Base-by-base conservation (phyloP, 2,113 vertebrate species). In the Isurus oxyrinchus region DNA sequence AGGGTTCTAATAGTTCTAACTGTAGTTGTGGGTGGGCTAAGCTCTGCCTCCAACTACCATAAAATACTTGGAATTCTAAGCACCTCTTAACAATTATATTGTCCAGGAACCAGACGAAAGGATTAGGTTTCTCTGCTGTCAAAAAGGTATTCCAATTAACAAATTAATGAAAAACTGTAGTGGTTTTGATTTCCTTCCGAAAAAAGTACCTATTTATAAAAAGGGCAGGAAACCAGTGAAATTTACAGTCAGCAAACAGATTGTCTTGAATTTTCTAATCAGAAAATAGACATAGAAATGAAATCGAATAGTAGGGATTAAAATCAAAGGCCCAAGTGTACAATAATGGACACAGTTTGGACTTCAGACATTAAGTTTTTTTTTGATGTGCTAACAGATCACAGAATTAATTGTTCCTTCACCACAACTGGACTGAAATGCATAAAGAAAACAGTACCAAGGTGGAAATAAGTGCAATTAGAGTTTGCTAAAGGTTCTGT, bases 51-150 rank as follows among this genome's bases (percentile, higher is more conserved):
- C 67, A 95, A 95, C 44, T 72, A 67, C 44, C 94, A 72, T 95
- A 49, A 72, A 95, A 95, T 95, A 95, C 94, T 95, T 95, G 94
- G 94, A 95, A 95, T 95, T 95, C 66, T 95, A 95, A 72, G 94
- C 94, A 95, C 66, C 94, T 72, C 67, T 95, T 95, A 95, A 95
- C 94, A 95, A 72, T 95, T 95, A 95, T 72, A 95, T 72, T 76
- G 94, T 95, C 94, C 66, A 95, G 94, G 94, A 95, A 95, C 94
- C 94, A 95, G 94, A 95, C 94, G 27, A 95, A 72, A 72, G 66
- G 94, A 95, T 95, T 55, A 95, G 13, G 21, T 95, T 95, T 72
- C 94, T 55, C 49, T 95, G 94, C 94, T 53, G 94, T 95, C 94
- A 72, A 69, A 69, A 72, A 95, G 94, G 94, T 69, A 72, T 95